phyloP scores from a whole-genome alignment of 2,797 vertebrate genomes.

The Acanthurus tractus region DNA sequence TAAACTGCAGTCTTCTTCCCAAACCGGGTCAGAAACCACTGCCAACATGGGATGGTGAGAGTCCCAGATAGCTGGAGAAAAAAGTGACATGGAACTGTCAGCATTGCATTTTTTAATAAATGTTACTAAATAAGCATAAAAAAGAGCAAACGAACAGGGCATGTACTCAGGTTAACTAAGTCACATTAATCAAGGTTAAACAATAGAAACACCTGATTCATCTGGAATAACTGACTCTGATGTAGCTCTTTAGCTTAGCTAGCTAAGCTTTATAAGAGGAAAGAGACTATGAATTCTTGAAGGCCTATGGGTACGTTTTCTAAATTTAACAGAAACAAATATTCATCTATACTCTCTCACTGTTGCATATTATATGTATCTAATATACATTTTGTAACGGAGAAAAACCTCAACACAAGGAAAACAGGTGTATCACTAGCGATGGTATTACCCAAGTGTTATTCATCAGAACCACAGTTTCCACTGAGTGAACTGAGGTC shows the following conservation, averaged over 20 bases:
- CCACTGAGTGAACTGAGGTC: not conserved
- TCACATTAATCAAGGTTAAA: not conserved
- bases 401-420: not conserved
- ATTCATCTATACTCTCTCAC: not conserved
- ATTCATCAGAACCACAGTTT: not conserved
- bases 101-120: not conserved
- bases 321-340: not conserved
- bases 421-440: not conserved
- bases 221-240: not conserved
- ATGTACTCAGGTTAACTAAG: not conserved
- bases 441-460: no score
- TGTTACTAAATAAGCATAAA: not conserved
- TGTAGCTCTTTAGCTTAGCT: not conserved
- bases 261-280: not conserved
- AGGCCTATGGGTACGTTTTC: no score
- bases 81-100: not conserved
- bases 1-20: constrained; percentile 95
- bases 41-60: constrained; percentile 94
- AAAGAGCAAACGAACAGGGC: not conserved
- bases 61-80: constrained; percentile 88
- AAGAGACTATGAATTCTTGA: no score
- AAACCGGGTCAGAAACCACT: constrained; percentile 94
- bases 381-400: not conserved
- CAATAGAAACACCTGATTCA: not conserved
- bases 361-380: not conserved